Evolutionary conservation across 2,113 vertebrate species (phyloP), one percentile per base, ranked within the genome.

Genomic region (Chloropsis cyanopogon): DNA sequence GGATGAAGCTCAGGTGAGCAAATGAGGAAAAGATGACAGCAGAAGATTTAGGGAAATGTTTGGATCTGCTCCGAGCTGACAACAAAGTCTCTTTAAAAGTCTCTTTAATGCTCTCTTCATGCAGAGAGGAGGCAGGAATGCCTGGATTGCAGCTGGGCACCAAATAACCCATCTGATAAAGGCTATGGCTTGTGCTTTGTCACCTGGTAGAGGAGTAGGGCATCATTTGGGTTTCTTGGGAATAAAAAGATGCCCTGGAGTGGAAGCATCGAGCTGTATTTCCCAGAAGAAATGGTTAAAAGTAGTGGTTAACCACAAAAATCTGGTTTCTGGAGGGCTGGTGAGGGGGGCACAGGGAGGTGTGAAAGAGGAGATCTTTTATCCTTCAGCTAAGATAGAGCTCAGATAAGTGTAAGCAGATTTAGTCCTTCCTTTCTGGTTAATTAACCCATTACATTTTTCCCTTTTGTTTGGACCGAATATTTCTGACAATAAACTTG

Each of bases 51-150:
- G 47, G 49, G 57, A 42, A 88, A 53, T 10, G 23, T 60, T 80
- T 66, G 59, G n/a, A 60, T 60, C 15, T 20, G 19, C 49, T 87
- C 64, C 0, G 0, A n/a, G 75, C 17, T 90, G 68, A 56, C 61
- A 86, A 25, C 31, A 9, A 66, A 82, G 71, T 29, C 37, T 37
- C 37, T 37, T 37, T 37, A 37, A 37, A 37, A 37, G 37, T 37
- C 44, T 65, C 61, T 28, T 50, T 37, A 73, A 37, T 0, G 37
- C 15, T 46, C 21, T n/a, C 59, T 31, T n/a, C 0, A 0, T 29
- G 4, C 13, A 3, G n/a, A 31, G 50, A 37, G 46, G 25, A 69
- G 60, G 68, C 39, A 49, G 77, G n/a, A 46, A n/a, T 6, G 72
- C 13, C 63, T 50, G 33, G 50, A 7, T 31, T 83, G 79, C n/a